Evolutionary conservation across 2,113 vertebrate species (phyloP), one percentile per base, ranked within the genome.

Genomic region (Zosterops borbonicus): DNA sequence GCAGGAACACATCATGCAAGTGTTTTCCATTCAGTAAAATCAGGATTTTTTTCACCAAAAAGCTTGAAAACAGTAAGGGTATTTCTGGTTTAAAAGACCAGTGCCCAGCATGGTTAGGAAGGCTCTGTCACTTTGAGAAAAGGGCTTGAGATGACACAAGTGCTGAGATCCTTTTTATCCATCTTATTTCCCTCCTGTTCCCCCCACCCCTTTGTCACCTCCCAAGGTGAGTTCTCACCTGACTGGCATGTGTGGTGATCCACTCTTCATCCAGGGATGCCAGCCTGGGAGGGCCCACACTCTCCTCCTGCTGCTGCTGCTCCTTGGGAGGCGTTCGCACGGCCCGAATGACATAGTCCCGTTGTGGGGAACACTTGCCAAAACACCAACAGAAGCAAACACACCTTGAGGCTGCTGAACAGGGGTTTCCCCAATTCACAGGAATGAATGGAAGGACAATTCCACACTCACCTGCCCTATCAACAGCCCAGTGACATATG

Each of bases 301-400:
- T 46, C 18, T 74, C 94, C 81, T 97, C 97, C 65, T 81, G 76
- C 56, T 96, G 94, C 49, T 97, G 94, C 49, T 97, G 97, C n/a
- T 98, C 98, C 89, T 95, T 98, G 23, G 97, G 97, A 75, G 99
- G 99, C 0, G 99, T 99, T 59, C 97, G 96, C 56, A 98, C 96
- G 58, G 99, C 99, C 95, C 98, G 95, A 55, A 99, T 89, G 27
- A 99, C 95, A 44, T 98, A 99, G 96, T 99, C 99, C 94, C 98
- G 98, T 92, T 99, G 99, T 7, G 74, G 52, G 29, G 98, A 98
- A 47, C 98, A 98, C 99, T 99, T 95, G 15, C 67, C 87, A 97
- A 96, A 77, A 83, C 42, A 94, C 5, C 94, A 67, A 5, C 1
- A 68, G 18, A 91, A 94, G 78, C 28, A 75, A 55, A 75, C 1